Evolutionary conservation across 1,140 invertebrate species (phyloP).

Genomic region (Brachionus angularis): DNA sequence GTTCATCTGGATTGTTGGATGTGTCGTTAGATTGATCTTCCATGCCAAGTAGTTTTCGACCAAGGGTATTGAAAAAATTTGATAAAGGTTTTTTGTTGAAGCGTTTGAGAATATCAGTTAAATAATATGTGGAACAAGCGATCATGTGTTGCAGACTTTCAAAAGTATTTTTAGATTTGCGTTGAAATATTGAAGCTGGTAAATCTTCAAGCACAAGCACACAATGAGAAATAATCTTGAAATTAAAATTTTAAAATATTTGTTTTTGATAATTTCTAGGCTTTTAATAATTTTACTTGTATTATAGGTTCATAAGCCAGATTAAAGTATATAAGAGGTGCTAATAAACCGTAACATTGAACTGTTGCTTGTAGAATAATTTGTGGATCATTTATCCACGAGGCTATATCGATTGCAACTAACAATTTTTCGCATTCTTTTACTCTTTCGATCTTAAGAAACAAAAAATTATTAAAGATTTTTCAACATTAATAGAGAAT

Average conservation of each 20-base stretch:
- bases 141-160: conserved; percentile 59
- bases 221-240: conserved; percentile 53
- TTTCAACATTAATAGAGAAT: no score
- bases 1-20: conserved; percentile 47
- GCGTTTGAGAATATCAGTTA: conserved; percentile 54
- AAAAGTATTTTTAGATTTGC: conserved; percentile 49
- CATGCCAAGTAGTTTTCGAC: conserved; percentile 50
- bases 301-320: conserved; percentile 53
- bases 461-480: no score
- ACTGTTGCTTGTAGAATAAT: conserved; percentile 55
- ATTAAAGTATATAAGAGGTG: conserved; percentile 55
- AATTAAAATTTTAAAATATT: background rate
- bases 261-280: no score
- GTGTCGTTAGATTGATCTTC: conserved; percentile 46
- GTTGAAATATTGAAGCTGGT: conserved; percentile 51
- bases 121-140: conserved; percentile 55
- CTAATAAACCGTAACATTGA: conserved; percentile 56
- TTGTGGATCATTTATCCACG: conserved; percentile 58
- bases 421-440: conserved; percentile 55
- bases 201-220: conserved; percentile 54
- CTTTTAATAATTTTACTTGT: conserved; percentile 49
- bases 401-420: conserved; percentile 55
- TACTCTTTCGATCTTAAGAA: conserved; percentile 51
- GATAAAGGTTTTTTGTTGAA: conserved; percentile 54
- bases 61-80: conserved; percentile 52